Evolutionary conservation across 2,888 invertebrate species (phyloP), one percentile per base, ranked within the genome.

Genomic region (Ichneumoninae sp.): DNA sequence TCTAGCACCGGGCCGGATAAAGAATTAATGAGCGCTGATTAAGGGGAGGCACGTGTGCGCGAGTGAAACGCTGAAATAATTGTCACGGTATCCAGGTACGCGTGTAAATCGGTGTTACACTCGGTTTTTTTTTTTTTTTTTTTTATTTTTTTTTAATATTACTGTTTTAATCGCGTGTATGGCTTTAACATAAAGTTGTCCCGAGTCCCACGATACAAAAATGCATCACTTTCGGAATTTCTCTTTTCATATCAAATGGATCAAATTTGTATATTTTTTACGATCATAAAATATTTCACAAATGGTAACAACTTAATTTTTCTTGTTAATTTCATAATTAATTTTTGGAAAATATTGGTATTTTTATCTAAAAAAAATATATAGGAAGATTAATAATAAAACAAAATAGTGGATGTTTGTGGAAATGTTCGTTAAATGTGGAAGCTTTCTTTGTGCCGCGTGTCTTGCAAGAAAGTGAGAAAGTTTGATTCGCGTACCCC

Each of bases 1-100:
- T 74, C 54, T 54, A 54, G 40, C 74, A 19, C 19, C 79, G 72
- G 54, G 30, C 80, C 57, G 71, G 77, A 80, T 70, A 78, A 69
- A 57, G 84, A 80, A 84, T 80, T 80, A 82, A 83, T 79, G 80
- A 84, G 86, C 60, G 44, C 72, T 82, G 84, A 86, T 86, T 86
- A 84, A 57, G 33, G 33, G 22, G 65, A 40, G 13, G 30, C 70
- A 65, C 19, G 65, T 50, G 47, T 30, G 71, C 22, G n/a, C 52
- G 60, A 77, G 47, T 40, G 30, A 68, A 68, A 80, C 36, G 80
- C 22, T 66, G 47, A 66, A 75, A 77, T 71, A 66, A 66, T 77
- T 78, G 62, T 66, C 70, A 50, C 36, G 68, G 54, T 54, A 13
- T 54, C 19, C 19, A 50, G 47, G 33, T 71, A 70, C 50, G 71